Percentiles rank a stretch among this genome's conserved stretches.
Evolutionary conservation across 1,140 invertebrate genomes (phyloP).

Genomic region (Colletes latitarsis): DNA sequence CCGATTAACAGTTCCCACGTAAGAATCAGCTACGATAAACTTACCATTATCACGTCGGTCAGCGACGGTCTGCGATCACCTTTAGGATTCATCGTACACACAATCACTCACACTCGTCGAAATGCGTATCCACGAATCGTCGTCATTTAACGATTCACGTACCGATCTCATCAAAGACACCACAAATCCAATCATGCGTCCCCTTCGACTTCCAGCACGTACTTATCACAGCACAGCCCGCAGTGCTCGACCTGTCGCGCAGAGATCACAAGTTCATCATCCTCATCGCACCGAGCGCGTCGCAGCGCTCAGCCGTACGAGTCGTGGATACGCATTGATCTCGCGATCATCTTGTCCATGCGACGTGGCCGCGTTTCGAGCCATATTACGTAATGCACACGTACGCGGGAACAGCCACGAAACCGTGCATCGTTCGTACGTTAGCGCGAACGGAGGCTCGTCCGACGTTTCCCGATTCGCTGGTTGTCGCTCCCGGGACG

Average conservation of each 20-base stretch:
- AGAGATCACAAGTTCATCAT: conserved; percentile 1
- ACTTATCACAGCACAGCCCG: background rate
- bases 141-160: background rate
- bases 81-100: conserved; percentile 34
- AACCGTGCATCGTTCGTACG: too few species aligned
- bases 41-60: too few species aligned
- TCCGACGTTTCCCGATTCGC: too few species aligned
- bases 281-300: background rate
- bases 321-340: conserved; percentile 61
- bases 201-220: background rate
- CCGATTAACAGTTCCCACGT: too few species aligned
- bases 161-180: background rate
- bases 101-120: conserved; percentile 28
- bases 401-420: too few species aligned
- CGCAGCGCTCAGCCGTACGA: background rate
- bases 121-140: conserved; percentile 60
- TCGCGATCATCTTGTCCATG: conserved; percentile 66
- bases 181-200: background rate
- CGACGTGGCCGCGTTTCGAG: conserved; percentile 66
- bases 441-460: too few species aligned
- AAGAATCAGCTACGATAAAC: too few species aligned
- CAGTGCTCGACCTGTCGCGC: background rate
- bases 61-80: conserved; percentile 29
- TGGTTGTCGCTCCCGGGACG: too few species aligned
- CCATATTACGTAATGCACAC: background rate